Evolutionary conservation across 2,797 vertebrate genomes (phyloP).

Genomic region (Syngnathus acus): DNA sequence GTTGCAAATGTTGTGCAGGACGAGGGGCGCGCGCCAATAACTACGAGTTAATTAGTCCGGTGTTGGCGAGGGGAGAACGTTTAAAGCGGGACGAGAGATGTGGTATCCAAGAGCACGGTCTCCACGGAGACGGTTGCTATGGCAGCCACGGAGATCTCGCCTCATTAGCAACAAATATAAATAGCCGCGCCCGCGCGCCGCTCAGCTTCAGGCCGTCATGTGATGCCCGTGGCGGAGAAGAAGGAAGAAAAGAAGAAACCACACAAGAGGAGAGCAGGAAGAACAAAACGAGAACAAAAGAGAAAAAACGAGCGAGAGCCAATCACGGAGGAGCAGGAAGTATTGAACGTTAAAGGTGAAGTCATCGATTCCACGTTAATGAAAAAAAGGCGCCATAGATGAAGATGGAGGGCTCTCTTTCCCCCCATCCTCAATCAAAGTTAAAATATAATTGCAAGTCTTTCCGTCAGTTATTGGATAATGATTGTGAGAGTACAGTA

Average conservation of each 20-base stretch:
- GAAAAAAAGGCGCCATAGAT: not conserved
- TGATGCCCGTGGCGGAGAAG: conserved; percentile 46
- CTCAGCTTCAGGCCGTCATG: conserved; percentile 59
- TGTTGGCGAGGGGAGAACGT: conserved; percentile 52
- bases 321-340: conserved; percentile 25
- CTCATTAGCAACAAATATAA: conserved; percentile 75
- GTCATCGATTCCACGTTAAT: not conserved
- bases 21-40: conserved; percentile 18
- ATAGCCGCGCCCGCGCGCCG: conserved; percentile 61
- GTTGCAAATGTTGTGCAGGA: not conserved
- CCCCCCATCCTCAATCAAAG: not conserved
- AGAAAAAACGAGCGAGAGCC: no score
- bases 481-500: no score
- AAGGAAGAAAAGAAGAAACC: conserved; percentile 26
- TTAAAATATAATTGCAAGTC: no score
- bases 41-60: conserved; percentile 61
- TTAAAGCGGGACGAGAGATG: conserved; percentile 62
- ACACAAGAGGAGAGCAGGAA: not conserved
- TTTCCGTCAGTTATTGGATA: no score
- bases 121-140: conserved; percentile 75
- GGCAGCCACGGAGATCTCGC: conserved; percentile 63
- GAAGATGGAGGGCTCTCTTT: not conserved
- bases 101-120: conserved; percentile 69
- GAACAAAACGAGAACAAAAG: no score
- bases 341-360: not conserved